A percentile compares a stretch with the other conserved stretches of the same genome.
These are phyloP conservation scores for Drosophila lutescens DNA, from an alignment of 2,888 invertebrate genomes.

Conservation along the genomic window DNA sequence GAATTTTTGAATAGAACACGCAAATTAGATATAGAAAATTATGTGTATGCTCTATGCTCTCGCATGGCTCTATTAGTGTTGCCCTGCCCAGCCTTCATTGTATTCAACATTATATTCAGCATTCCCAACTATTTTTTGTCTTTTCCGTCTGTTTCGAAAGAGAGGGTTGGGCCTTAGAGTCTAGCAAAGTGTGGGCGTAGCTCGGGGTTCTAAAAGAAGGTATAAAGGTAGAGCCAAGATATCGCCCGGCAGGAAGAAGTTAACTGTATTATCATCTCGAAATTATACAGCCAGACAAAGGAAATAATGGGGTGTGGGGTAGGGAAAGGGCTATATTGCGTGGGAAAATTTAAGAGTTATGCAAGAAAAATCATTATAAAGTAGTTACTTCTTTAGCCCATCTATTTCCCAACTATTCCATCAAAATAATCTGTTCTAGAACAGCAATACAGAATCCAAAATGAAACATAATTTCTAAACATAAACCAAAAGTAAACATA, in stretches of 20 bases:
- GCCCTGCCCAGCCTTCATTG: slow-evolving; percentile 23
- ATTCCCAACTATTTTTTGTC: not conserved
- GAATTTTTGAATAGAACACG: slow-evolving; percentile 75
- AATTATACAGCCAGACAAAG: slow-evolving; percentile 15
- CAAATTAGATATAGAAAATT: slow-evolving; percentile 74
- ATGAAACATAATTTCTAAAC: not conserved
- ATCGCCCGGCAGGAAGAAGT: slow-evolving; percentile 22
- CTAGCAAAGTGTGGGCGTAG: slow-evolving; percentile 58
- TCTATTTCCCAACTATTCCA: no score
- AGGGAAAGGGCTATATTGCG: not conserved
- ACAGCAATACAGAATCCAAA: no score
- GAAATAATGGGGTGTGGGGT: not conserved
- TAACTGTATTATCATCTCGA: slow-evolving; percentile 37
- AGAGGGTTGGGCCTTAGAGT: not conserved
- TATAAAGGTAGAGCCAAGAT: not conserved
- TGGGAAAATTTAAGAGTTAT: not conserved
- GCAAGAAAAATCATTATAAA: not conserved
- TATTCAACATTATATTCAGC: slow-evolving; percentile 7
- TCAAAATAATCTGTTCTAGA: not conserved
- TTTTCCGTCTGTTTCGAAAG: not conserved
- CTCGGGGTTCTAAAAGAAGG: slow-evolving; percentile 17
- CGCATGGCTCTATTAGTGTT: slow-evolving; percentile 63
- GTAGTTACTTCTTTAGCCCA: not conserved
- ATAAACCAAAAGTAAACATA: not conserved
- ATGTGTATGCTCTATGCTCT: slow-evolving; percentile 46